These are phyloP conservation scores for Lasioglossum vierecki DNA, from an alignment of 2,888 invertebrate species.

Conservation along the genomic window DNA sequence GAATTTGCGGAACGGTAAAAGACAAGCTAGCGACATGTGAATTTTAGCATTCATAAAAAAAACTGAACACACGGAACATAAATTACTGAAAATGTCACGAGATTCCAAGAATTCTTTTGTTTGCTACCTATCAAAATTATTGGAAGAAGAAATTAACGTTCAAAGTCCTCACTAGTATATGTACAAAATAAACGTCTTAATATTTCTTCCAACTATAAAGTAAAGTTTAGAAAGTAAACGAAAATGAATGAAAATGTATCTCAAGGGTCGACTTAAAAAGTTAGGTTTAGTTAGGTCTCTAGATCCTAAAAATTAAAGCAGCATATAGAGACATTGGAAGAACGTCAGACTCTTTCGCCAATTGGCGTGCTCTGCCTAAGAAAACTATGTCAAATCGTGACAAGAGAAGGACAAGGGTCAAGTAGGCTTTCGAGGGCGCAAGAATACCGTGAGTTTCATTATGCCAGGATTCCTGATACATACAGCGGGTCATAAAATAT, in stretches of 20 bases:
- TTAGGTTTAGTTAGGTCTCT: no score
- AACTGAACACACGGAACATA: no score
- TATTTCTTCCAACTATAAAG: no score
- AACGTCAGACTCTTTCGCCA: not conserved
- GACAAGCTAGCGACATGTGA: not conserved
- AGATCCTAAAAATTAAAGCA: not conserved
- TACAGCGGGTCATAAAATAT: constrained; percentile 5
- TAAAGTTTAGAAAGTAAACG: no score
- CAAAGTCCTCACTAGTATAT: no score
- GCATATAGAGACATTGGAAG: not conserved
- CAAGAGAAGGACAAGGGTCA: not conserved
- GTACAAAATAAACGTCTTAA: no score
- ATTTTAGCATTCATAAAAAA: not conserved
- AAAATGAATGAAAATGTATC: no score
- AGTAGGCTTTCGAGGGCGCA: not conserved
- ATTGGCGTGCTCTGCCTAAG: not conserved
- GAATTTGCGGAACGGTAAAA: not conserved
- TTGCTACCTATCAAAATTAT: no score
- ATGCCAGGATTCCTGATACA: not conserved
- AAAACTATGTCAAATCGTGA: not conserved
- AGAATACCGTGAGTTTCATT: not conserved
- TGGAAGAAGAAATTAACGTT: no score
- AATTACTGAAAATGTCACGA: not conserved
- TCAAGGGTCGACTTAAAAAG: no score
- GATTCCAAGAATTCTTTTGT: not conserved